Conservation (phyloP, 2,888 invertebrate genomes). For the Eudasyphora cyanicolor region DNA sequence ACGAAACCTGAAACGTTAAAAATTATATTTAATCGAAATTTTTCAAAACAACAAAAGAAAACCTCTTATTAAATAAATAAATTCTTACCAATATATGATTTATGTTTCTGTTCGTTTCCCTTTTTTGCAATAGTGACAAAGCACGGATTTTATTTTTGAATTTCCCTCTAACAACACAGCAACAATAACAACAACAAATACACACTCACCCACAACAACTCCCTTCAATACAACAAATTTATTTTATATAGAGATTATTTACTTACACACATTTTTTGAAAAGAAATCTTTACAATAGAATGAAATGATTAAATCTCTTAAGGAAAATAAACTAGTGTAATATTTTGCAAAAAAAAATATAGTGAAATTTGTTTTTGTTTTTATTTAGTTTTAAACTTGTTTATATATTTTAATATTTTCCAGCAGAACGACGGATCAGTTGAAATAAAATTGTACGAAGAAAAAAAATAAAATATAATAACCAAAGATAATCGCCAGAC, state of each 20-base stretch:
- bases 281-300: background rate
- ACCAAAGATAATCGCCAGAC: background rate
- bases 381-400: conserved; percentile 25
- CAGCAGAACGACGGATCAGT: too few species aligned
- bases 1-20: background rate
- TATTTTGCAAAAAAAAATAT: conserved; percentile 3
- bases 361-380: background rate
- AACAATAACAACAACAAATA: too few species aligned
- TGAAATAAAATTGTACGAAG: conserved; percentile 24
- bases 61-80: background rate
- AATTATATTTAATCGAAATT: background rate
- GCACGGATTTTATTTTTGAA: conserved; percentile 30
- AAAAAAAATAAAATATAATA: conserved; percentile 37
- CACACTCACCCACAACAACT: background rate
- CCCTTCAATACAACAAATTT: too few species aligned
- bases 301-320: too few species aligned
- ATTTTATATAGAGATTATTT: background rate
- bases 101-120: background rate
- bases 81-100: background rate
- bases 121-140: conserved; percentile 53
- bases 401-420: conserved; percentile 13
- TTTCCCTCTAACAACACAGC: too few species aligned
- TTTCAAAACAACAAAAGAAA: background rate
- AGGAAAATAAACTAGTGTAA: too few species aligned
- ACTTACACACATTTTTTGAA: background rate